A percentile compares a stretch with the other conserved stretches of the same genome.
These are phyloP conservation scores for Psophia crepitans DNA, from an alignment of 2,113 vertebrate genomes.

Conservation along the genomic window DNA sequence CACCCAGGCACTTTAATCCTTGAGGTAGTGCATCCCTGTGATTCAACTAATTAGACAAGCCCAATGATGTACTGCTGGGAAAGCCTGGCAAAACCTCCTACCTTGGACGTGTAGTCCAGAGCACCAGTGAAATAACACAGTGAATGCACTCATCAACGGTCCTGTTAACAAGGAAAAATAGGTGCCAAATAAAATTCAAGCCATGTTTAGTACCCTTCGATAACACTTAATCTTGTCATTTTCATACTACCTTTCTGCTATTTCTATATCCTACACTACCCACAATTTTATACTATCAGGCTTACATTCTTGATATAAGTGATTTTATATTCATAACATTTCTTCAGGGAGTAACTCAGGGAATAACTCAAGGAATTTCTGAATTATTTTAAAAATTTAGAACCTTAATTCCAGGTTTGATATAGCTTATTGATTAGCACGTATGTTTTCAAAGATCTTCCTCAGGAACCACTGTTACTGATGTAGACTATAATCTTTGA, in stretches of 20 bases:
- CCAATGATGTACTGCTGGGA: neutral
- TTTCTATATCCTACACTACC: neutral
- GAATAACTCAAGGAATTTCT: neutral
- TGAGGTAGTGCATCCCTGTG: neutral
- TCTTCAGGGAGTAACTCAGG: neutral
- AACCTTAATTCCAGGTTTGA: neutral
- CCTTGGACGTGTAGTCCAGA: neutral
- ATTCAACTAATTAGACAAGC: constrained; percentile 1
- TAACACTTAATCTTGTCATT: neutral
- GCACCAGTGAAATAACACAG: neutral
- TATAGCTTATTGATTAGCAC: neutral
- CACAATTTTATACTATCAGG: neutral
- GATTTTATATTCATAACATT: neutral
- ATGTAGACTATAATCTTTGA: neutral
- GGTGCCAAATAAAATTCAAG: neutral
- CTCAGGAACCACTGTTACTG: neutral
- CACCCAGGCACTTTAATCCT: neutral
- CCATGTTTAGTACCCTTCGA: neutral
- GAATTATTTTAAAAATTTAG: neutral
- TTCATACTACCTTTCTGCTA: neutral
- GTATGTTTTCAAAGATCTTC: neutral
- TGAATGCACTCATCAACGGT: neutral
- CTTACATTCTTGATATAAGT: neutral
- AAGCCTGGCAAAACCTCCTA: neutral
- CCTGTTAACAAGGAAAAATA: neutral